Percentiles rank a stretch among this genome's conserved stretches.
These are phyloP conservation scores for Caenorhabditis sp. DNA, from an alignment of 2,888 invertebrate species.

Conservation along the genomic window DNA sequence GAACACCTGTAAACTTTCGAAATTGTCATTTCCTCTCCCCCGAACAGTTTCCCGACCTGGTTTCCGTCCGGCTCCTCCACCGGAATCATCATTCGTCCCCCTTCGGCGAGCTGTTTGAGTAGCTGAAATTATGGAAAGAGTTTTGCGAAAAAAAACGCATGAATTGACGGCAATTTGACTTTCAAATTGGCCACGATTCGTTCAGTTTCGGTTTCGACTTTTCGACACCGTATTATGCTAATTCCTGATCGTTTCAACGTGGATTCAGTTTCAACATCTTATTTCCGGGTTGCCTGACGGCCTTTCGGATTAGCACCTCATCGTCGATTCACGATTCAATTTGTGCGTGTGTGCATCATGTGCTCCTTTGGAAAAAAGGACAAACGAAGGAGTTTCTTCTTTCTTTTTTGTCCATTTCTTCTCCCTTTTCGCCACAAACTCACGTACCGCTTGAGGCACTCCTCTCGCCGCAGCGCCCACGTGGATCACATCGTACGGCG, in stretches of 20 bases:
- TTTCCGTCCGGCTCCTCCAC: constrained; percentile 69
- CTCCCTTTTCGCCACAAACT: constrained; percentile 18
- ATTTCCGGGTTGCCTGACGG: not conserved
- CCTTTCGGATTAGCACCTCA: constrained; percentile 25
- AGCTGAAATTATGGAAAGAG: constrained; percentile 82
- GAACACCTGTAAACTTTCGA: constrained; percentile 82
- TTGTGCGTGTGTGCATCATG: constrained; percentile 40
- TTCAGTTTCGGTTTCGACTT: constrained; percentile 11
- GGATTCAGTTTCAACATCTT: not conserved
- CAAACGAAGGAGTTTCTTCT: constrained; percentile 21
- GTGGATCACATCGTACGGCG: constrained; percentile 93
- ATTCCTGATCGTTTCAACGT: not conserved
- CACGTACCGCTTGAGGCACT: constrained; percentile 80
- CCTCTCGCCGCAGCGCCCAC: constrained; percentile 79
- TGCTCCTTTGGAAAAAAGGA: constrained; percentile 29
- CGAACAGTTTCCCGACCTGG: constrained; percentile 47
- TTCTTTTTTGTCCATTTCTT: constrained; percentile 30
- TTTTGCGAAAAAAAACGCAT: not conserved
- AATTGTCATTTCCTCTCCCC: not conserved
- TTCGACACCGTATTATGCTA: constrained; percentile 16
- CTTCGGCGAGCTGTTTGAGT: constrained; percentile 90
- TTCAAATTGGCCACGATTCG: constrained; percentile 15
- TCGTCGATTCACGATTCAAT: constrained; percentile 51
- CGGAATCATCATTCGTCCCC: constrained; percentile 86
- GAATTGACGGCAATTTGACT: constrained; percentile 16